Percentiles rank a stretch among this genome's conserved stretches.
phyloP scores from a whole-genome alignment of 2,888 invertebrate species.

The Drosophila sordidula region DNA sequence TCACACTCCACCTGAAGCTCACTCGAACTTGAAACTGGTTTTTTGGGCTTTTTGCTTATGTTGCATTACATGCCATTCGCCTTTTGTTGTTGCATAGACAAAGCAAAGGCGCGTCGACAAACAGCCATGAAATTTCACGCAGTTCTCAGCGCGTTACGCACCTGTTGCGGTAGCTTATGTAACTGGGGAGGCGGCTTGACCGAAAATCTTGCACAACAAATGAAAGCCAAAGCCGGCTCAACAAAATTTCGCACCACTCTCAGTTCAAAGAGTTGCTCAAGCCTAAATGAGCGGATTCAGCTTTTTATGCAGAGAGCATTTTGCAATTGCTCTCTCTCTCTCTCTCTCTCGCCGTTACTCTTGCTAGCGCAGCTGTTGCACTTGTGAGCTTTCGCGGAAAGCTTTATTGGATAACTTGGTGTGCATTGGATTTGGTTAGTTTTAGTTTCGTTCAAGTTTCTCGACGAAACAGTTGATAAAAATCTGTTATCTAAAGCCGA shows the following conservation, averaged over 20 bases:
- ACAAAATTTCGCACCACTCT: slow-evolving; percentile 61
- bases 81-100: slow-evolving; percentile 1
- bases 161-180: slow-evolving; percentile 38
- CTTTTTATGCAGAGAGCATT: slow-evolving; percentile 23
- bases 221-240: slow-evolving; percentile 48
- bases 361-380: slow-evolving; percentile 9
- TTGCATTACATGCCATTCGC: slow-evolving; percentile 4
- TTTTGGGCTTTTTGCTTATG: slow-evolving; percentile 23
- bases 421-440: slow-evolving; percentile 11
- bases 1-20: slow-evolving; percentile 65
- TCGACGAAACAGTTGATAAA: slow-evolving; percentile 43
- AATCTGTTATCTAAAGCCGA: slow-evolving; percentile 11
- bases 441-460: slow-evolving; percentile 56
- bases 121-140: neutral
- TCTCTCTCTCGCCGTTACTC: neutral
- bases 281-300: slow-evolving; percentile 10
- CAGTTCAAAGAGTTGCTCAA: slow-evolving; percentile 32
- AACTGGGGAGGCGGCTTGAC: slow-evolving; percentile 35
- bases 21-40: slow-evolving; percentile 64
- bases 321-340: slow-evolving; percentile 32
- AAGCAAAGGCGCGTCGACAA: neutral
- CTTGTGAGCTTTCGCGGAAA: slow-evolving; percentile 16
- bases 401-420: slow-evolving; percentile 29
- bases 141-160: slow-evolving; percentile 37
- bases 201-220: slow-evolving; percentile 55